Base-by-base conservation (phyloP, 2,888 invertebrate genomes). In the Lepas anatifera region DNA sequence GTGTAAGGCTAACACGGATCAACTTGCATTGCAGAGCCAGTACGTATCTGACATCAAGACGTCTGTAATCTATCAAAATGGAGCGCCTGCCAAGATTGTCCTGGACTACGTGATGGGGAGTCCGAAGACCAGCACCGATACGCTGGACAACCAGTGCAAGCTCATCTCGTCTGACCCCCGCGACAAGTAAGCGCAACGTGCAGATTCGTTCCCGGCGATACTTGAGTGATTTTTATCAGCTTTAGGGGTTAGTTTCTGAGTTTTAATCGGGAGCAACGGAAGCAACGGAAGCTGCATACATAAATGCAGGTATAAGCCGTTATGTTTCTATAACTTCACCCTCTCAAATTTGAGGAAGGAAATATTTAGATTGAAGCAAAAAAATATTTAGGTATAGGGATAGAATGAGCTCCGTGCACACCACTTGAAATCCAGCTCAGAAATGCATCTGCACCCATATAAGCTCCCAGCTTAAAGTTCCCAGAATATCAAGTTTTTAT, bases 1-100 rank as follows among this genome's bases (percentile, higher is more conserved):
- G n/a, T n/a, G n/a, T n/a, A n/a, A n/a, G n/a, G n/a, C n/a, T n/a
- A n/a, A n/a, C n/a, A n/a, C n/a, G n/a, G n/a, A n/a, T n/a, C n/a
- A n/a, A n/a, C n/a, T n/a, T n/a, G n/a, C 68, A 52, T 72, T 73
- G 6, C 83, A 92, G 92, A 89, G 90, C 77, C 84, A 86, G 74
- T 89, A 90, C 76, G 88, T 88, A 67, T 87, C 88, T 67, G 89
- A 91, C 77, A 92, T 93, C 71, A 89, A 88, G 78, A 92, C 92
- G 0, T 92, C 92, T 13, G 89, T 93, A 71, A 81, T 94, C 70
- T 89, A 88, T 77, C 89, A 90, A 46, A 84, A 86, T 71, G 90
- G 91, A 10, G 85, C 86, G 75, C 87, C 92, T 1, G 84, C 86
- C 68, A 83, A 92, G 77, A 88, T 93, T 0, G 89, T 90, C 6